Conservation (phyloP, 2,113 vertebrate genomes). For the Raja brachyura region DNA sequence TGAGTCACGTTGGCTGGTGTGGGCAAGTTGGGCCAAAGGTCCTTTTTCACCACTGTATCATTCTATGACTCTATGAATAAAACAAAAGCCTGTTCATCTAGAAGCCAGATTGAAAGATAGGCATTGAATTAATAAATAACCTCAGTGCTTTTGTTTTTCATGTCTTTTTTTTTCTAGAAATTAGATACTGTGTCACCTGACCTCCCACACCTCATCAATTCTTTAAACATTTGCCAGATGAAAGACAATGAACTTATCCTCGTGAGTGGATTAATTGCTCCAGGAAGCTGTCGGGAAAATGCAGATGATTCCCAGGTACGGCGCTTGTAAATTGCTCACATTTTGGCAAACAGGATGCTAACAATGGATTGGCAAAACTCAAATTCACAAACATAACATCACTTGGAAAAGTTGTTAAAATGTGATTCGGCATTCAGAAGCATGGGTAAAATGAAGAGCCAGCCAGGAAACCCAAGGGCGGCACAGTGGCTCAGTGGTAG, state of each 20-base stretch:
- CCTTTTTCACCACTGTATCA: too few species aligned
- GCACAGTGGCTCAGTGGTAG: too few species aligned
- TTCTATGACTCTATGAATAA: too few species aligned
- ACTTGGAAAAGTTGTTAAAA: neutral
- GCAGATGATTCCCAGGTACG: conserved; percentile 71
- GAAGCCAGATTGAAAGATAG: neutral
- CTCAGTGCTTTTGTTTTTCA: conserved; percentile 24
- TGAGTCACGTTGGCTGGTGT: too few species aligned
- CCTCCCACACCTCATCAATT: conserved; percentile 80
- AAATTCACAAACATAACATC: neutral
- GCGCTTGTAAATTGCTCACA: neutral
- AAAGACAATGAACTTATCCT: conserved; percentile 92
- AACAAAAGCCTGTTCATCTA: too few species aligned
- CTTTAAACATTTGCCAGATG: conserved; percentile 74
- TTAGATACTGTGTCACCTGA: conserved; percentile 75
- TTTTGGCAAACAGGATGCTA: neutral
- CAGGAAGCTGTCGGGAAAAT: conserved; percentile 62
- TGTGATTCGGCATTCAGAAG: neutral
- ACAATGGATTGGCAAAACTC: neutral
- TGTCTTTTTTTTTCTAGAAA: conserved; percentile 62
- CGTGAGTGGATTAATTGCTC: conserved; percentile 70
- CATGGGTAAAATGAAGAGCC: neutral
- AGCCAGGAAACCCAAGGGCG: neutral
- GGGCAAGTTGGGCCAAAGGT: too few species aligned
- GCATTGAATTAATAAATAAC: neutral